These are phyloP conservation scores for Urocyon cinereoargenteus DNA, from an alignment of 2,797 vertebrate genomes.

Conservation along the genomic window DNA sequence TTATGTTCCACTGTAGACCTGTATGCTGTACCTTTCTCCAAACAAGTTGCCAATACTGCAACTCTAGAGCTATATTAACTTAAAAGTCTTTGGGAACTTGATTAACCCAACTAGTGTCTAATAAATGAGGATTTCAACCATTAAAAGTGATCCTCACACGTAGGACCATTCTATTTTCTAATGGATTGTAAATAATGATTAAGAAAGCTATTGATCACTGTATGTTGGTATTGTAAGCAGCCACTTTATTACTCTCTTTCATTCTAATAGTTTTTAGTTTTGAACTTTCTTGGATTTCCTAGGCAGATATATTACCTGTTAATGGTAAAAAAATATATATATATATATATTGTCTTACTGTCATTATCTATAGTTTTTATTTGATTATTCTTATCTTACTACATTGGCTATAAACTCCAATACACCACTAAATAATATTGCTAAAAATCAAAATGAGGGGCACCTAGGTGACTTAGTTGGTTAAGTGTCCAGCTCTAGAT, in stretches of 20 bases:
- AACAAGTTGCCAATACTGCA: background rate
- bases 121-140: background rate
- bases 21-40: background rate
- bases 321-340: background rate
- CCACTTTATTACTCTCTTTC: background rate
- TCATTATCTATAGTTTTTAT: background rate
- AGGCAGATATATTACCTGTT: background rate
- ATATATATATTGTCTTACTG: background rate
- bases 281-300: background rate
- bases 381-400: background rate
- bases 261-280: background rate
- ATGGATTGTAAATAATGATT: background rate
- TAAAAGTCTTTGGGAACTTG: background rate
- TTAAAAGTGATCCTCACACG: background rate
- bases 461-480: background rate
- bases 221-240: background rate
- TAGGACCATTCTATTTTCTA: background rate
- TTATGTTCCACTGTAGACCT: background rate
- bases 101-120: constrained; percentile 3
- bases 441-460: background rate
- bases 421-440: background rate
- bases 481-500: background rate
- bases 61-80: background rate
- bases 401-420: background rate
- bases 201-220: background rate